phyloP scores from a whole-genome alignment of 2,113 vertebrate species.

The Paratilapia polleni region DNA sequence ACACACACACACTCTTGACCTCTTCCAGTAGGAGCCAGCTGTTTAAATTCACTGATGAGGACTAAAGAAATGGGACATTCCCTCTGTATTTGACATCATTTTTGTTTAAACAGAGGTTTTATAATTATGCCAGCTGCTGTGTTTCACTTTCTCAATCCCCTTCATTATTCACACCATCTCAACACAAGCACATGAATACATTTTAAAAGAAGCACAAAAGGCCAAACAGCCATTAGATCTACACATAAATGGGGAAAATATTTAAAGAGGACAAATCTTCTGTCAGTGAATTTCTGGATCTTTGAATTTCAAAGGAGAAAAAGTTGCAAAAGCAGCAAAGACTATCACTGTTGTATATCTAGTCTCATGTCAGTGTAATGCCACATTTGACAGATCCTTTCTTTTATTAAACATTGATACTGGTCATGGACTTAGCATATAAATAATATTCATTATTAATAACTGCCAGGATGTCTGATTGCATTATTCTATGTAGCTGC shows the following conservation, averaged over 20 bases:
- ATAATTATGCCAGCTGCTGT: slow-evolving; percentile 23
- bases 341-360: neutral
- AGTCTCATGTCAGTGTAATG: neutral
- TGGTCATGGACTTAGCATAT: slow-evolving; percentile 25
- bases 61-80: slow-evolving; percentile 36
- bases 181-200: neutral
- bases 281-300: neutral
- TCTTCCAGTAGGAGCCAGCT: slow-evolving; percentile 49
- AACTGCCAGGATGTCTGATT: slow-evolving; percentile 7
- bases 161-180: slow-evolving; percentile 33
- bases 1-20: neutral
- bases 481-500: slow-evolving; percentile 18
- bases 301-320: neutral
- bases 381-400: neutral
- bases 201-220: neutral
- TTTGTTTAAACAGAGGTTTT: slow-evolving; percentile 32
- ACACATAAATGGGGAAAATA: neutral
- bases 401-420: slow-evolving; percentile 35
- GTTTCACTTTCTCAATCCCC: slow-evolving; percentile 8
- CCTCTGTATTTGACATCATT: slow-evolving; percentile 25
- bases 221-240: slow-evolving; percentile 4
- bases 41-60: slow-evolving; percentile 43
- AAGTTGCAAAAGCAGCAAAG: neutral
- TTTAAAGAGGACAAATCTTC: neutral
- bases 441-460: slow-evolving; percentile 43